phyloP scores from a whole-genome alignment of 2,113 vertebrate genomes.

The Triplophysa siluroides region DNA sequence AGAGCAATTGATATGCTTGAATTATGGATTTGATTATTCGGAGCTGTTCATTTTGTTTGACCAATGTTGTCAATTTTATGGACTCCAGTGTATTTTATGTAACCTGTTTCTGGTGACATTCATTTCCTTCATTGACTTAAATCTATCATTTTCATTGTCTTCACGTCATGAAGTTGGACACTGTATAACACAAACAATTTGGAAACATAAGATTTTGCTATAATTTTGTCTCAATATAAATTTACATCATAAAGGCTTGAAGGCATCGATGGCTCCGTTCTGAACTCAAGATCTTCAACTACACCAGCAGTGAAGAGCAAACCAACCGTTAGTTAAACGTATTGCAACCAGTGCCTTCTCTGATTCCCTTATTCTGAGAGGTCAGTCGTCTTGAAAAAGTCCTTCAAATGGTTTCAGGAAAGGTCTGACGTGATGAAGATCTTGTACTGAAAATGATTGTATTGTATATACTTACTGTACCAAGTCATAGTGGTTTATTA shows the following conservation, averaged over 20 bases:
- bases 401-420: conserved; percentile 14
- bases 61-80: neutral
- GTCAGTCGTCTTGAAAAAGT: conserved; percentile 19
- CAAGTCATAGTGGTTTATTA: conserved; percentile 73
- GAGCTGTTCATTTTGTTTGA: conserved; percentile 11
- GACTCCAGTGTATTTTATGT: neutral
- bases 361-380: conserved; percentile 21
- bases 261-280: neutral
- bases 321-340: neutral
- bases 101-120: neutral
- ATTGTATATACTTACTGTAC: conserved; percentile 75
- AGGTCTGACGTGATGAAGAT: conserved; percentile 59
- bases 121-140: neutral
- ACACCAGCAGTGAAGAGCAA: conserved; percentile 29
- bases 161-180: neutral
- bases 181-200: neutral
- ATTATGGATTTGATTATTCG: conserved; percentile 5
- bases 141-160: neutral
- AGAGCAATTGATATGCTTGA: conserved; percentile 40
- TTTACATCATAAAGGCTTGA: neutral
- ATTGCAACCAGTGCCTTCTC: conserved; percentile 50
- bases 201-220: too few species aligned
- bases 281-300: neutral
- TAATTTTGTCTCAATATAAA: neutral
- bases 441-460: conserved; percentile 64